Percentiles rank a stretch among this genome's conserved stretches.
Evolutionary conservation across 2,888 invertebrate species (phyloP).

Genomic region (Harpalus rufipes): DNA sequence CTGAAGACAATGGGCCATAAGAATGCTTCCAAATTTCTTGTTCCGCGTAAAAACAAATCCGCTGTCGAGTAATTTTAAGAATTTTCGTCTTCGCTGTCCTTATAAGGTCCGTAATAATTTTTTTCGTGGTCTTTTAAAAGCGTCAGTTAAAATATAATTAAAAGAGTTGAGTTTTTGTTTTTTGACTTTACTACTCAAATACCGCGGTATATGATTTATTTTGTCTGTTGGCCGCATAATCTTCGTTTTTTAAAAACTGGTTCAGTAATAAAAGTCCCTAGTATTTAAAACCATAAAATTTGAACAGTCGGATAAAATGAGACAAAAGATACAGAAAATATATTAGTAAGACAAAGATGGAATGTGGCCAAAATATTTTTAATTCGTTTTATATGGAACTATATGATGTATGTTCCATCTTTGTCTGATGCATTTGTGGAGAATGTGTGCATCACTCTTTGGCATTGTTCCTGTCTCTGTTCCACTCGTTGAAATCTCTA

Average conservation of each 20-base stretch:
- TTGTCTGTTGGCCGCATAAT: conserved; percentile 75
- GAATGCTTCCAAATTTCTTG: conserved; percentile 39
- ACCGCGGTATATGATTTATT: conserved; percentile 76
- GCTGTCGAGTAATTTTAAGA: conserved; percentile 53
- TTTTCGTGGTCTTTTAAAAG: conserved; percentile 60
- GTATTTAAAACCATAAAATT: conserved; percentile 67
- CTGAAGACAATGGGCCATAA: conserved; percentile 18
- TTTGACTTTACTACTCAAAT: conserved; percentile 66
- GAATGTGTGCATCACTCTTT: conserved; percentile 1
- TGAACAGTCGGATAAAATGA: conserved; percentile 56
- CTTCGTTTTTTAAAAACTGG: conserved; percentile 77
- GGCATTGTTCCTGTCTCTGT: conserved; percentile 25
- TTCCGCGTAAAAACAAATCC: conserved; percentile 56
- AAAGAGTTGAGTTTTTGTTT: conserved; percentile 72
- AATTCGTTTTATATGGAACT: conserved; percentile 38
- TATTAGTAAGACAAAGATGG: conserved; percentile 22
- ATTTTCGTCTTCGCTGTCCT: conserved; percentile 43
- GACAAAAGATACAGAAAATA: conserved; percentile 16
- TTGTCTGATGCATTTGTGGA: background rate
- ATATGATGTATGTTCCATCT: conserved; percentile 14
- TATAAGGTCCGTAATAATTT: conserved; percentile 60
- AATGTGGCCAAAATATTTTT: conserved; percentile 14
- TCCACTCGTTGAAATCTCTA: background rate
- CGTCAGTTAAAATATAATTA: conserved; percentile 73
- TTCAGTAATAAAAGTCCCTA: conserved; percentile 70